phyloP scores from a whole-genome alignment of 2,113 vertebrate species.

The Sceloporus tristichus region DNA sequence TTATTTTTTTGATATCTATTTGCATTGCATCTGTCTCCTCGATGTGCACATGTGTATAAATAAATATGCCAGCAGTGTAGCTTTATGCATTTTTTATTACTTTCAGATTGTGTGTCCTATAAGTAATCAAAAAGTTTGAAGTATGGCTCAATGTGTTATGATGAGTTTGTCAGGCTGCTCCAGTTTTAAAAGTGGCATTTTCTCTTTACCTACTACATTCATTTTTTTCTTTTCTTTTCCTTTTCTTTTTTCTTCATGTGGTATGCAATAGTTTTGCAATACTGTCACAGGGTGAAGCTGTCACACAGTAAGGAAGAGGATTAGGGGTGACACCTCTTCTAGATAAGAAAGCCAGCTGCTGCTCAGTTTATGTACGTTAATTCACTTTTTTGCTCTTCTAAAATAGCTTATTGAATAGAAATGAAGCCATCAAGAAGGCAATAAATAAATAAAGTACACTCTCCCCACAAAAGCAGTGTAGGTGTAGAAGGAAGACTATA shows the following conservation, averaged over 20 bases:
- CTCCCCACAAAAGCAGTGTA: background rate
- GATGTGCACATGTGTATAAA: slow-evolving; percentile 22
- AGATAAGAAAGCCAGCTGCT: slow-evolving; percentile 1
- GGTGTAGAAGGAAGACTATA: background rate
- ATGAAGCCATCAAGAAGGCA: background rate
- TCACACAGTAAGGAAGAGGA: background rate
- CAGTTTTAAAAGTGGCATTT: slow-evolving; percentile 11
- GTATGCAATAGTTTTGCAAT: background rate
- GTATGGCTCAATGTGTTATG: background rate
- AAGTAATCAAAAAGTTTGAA: slow-evolving; percentile 27
- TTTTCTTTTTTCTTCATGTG: background rate
- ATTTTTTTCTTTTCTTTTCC: background rate
- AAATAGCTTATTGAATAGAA: background rate
- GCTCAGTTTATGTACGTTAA: background rate
- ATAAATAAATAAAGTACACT: slow-evolving; percentile 1
- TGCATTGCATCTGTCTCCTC: slow-evolving; percentile 26
- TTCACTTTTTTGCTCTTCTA: background rate
- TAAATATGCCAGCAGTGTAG: slow-evolving; percentile 17
- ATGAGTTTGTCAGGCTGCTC: background rate
- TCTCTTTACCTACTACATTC: background rate
- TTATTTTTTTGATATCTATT: background rate
- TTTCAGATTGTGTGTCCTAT: slow-evolving; percentile 11
- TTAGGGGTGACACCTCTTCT: background rate
- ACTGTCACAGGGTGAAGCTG: background rate
- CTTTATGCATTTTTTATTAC: slow-evolving; percentile 34